phyloP scores from a whole-genome alignment of 2,113 vertebrate genomes.

The Pseudopipra pipra region DNA sequence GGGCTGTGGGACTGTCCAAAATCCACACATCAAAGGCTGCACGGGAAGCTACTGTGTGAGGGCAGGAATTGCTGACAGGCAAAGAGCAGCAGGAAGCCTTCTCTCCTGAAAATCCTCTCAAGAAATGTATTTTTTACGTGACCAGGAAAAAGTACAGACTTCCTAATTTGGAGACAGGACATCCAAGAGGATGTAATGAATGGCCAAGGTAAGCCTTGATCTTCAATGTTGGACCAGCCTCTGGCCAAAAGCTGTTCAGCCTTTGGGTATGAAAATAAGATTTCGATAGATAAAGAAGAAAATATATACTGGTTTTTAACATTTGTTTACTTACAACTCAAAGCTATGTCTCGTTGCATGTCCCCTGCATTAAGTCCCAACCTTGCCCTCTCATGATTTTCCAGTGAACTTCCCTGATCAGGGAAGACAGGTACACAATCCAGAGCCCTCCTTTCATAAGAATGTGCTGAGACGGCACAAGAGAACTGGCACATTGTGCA shows the following conservation, averaged over 20 bases:
- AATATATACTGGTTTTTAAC: background rate
- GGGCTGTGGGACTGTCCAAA: background rate
- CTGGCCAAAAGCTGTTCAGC: background rate
- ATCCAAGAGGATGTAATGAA: background rate
- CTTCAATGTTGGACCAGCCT: background rate
- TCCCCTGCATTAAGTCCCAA: background rate
- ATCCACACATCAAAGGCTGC: background rate
- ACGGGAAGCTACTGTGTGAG: background rate
- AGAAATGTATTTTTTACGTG: background rate
- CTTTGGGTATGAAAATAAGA: background rate
- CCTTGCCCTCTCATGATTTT: background rate
- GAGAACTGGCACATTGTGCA: fast-evolving
- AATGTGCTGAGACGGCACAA: background rate
- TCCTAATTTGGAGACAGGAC: background rate
- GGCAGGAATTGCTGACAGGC: background rate
- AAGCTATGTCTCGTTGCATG: fast-evolving
- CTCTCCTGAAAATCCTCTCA: background rate
- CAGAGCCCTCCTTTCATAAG: fast-evolving
- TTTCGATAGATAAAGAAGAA: background rate
- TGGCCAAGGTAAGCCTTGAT: background rate
- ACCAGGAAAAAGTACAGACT: background rate
- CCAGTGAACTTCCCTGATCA: background rate
- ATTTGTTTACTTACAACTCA: background rate
- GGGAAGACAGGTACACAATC: background rate
- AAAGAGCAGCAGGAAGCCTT: background rate